Percentiles rank a stretch among this genome's conserved stretches.
Conservation (phyloP, 2,113 vertebrate species). For the sheep (Ovis aries) region DNA sequence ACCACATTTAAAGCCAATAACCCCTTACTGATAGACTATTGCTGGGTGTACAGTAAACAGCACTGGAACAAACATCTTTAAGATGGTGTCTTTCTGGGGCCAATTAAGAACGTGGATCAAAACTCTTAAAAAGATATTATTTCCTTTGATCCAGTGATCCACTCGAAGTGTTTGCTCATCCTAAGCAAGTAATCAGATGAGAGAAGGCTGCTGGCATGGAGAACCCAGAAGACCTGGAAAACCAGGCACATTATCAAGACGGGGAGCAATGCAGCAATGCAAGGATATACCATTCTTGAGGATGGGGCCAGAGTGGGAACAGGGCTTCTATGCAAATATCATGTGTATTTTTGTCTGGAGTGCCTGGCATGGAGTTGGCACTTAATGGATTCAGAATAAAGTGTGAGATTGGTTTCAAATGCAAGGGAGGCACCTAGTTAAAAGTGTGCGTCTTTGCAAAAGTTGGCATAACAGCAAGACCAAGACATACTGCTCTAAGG, state of each 20-base stretch:
- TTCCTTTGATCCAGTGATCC: not conserved
- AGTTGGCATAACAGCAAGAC: not conserved
- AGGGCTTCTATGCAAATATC: not conserved
- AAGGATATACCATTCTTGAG: not conserved
- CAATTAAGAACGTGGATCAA: not conserved
- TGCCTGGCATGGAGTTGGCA: not conserved
- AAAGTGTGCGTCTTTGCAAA: not conserved
- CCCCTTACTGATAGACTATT: not conserved
- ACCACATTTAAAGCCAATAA: not conserved
- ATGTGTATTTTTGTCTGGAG: not conserved
- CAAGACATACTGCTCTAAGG: not conserved
- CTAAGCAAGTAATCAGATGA: not conserved
- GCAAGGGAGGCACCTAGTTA: not conserved
- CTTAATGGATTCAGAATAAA: not conserved
- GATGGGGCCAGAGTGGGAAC: not conserved
- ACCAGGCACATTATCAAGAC: too few relatives aligned
- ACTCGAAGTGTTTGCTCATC: not conserved
- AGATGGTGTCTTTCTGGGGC: not conserved
- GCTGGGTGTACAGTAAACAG: not conserved
- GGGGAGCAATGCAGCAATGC: not conserved
- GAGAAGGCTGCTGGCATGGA: not conserved
- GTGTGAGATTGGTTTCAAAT: not conserved
- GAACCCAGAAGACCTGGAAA: not conserved
- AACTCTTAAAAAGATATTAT: not conserved
- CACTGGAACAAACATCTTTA: not conserved